Evolutionary conservation across 2,888 invertebrate genomes (phyloP), one percentile per base, ranked within the genome.

Genomic region (Apantesis nais): DNA sequence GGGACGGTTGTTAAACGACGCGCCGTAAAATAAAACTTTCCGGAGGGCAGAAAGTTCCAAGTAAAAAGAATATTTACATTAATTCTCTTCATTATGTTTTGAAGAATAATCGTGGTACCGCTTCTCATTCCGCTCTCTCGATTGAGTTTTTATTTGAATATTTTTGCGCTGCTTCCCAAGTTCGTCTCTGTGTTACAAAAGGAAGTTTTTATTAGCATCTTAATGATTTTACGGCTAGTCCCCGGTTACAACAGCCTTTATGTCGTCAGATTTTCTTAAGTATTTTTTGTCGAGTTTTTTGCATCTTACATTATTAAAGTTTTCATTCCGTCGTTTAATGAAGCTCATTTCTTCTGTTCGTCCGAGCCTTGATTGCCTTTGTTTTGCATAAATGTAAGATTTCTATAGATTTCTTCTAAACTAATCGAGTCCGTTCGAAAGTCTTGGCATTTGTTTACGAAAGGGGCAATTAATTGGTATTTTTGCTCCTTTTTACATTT

Each of bases 31-130:
- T 94, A 94, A 94, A 95, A 95, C 95, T 95, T 95, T 93, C 91
- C 92, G 93, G 93, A 93, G 94, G 94, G 94, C 90, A 92, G 88
- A 90, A 94, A 94, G 89, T 93, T 94, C 89, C 86, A 84, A 89
- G 90, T 86, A 91, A 94, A 94, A 95, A 95, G 94, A 95, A 95
- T 95, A 95, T 95, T 95, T 95, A 95, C 95, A 95, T 95, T 95
- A 95, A 95, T 95, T 95, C 95, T 92, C 94, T 95, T 95, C 95
- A 95, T 95, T 95, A 95, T 95, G 95, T 95, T 95, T 95, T 95
- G 94, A 93, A 93, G 95, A 95, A 95, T 95, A 95, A 95, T 95
- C 95, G 93, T 94, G 94, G 94, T 89, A 90, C 89, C 91, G 91
- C 90, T 91, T 91, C 91, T 90, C 92, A 86, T 90, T 92, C 92